Evolutionary conservation across 2,113 vertebrate species (phyloP).

Genomic region (Rhea americana): DNA sequence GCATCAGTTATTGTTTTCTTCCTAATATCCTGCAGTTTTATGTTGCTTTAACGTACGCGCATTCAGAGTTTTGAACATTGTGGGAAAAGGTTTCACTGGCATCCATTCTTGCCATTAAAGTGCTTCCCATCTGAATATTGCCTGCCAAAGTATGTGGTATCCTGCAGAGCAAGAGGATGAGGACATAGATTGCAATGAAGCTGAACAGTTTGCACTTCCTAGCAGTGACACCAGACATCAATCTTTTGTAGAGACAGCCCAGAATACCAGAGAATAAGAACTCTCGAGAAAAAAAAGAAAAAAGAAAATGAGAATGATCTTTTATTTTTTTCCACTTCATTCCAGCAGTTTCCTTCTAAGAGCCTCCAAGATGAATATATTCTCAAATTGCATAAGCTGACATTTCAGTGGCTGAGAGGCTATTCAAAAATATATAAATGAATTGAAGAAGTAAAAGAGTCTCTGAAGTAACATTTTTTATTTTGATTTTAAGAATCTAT

Average conservation of each 20-base stretch:
- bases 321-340: slow-evolving; percentile 48
- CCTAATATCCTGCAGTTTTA: slow-evolving; percentile 31
- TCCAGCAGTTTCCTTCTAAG: slow-evolving; percentile 62
- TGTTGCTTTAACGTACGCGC: slow-evolving; percentile 52
- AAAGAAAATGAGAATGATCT: slow-evolving; percentile 87
- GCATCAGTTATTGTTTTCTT: slow-evolving; percentile 42
- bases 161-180: slow-evolving; percentile 86
- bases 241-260: slow-evolving; percentile 84
- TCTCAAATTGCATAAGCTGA: slow-evolving; percentile 51
- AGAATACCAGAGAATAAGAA: slow-evolving; percentile 71
- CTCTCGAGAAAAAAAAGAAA: slow-evolving; percentile 71
- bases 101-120: slow-evolving; percentile 86
- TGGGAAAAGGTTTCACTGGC: slow-evolving; percentile 84
- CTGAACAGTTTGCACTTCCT: slow-evolving; percentile 90
- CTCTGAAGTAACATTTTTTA: neutral
- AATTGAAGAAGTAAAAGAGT: slow-evolving; percentile 39
- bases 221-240: slow-evolving; percentile 90
- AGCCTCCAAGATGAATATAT: slow-evolving; percentile 63
- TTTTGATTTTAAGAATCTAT: neutral
- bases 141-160: slow-evolving; percentile 89
- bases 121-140: slow-evolving; percentile 85
- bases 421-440: neutral
- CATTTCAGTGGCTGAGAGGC: neutral
- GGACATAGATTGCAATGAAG: slow-evolving; percentile 88
- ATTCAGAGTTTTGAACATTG: slow-evolving; percentile 72